A percentile compares a stretch with the other conserved stretches of the same genome.
These are phyloP conservation scores for Cyanoramphus novaezelandiae DNA, from an alignment of 2,113 vertebrate species.

Conservation along the genomic window DNA sequence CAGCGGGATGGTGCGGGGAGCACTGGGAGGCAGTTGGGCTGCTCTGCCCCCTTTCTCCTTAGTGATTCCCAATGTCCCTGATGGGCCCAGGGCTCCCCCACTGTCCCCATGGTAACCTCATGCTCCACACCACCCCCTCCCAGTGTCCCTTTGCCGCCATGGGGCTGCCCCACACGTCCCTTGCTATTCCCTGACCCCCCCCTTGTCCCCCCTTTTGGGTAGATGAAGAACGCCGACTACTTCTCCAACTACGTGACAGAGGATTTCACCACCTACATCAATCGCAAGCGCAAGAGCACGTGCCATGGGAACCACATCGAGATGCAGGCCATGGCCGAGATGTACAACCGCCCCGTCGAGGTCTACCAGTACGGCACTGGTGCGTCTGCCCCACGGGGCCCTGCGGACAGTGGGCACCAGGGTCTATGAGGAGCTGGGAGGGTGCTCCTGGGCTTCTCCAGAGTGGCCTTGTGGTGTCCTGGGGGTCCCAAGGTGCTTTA, in stretches of 20 bases:
- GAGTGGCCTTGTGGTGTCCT: not conserved
- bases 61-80: not conserved
- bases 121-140: not conserved
- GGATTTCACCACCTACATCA: slow-evolving; percentile 95
- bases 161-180: not conserved
- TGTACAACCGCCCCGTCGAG: slow-evolving; percentile 95
- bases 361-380: slow-evolving; percentile 90
- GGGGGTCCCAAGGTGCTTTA: not conserved
- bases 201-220: not conserved
- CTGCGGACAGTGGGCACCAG: accelerated
- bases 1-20: not conserved
- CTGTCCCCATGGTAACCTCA: no score
- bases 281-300: slow-evolving; percentile 94
- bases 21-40: not conserved
- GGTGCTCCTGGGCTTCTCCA: not conserved
- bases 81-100: no score
- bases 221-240: slow-evolving; percentile 95
- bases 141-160: not conserved
- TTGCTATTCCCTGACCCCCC: not conserved
- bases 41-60: not conserved
- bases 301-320: slow-evolving; percentile 97
- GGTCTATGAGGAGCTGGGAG: accelerated
- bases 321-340: slow-evolving; percentile 98
- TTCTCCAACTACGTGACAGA: slow-evolving; percentile 97
- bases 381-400: not conserved